Evolutionary conservation across 2,888 invertebrate species (phyloP), one percentile per base, ranked within the genome.

Genomic region (Apamea epomidion): DNA sequence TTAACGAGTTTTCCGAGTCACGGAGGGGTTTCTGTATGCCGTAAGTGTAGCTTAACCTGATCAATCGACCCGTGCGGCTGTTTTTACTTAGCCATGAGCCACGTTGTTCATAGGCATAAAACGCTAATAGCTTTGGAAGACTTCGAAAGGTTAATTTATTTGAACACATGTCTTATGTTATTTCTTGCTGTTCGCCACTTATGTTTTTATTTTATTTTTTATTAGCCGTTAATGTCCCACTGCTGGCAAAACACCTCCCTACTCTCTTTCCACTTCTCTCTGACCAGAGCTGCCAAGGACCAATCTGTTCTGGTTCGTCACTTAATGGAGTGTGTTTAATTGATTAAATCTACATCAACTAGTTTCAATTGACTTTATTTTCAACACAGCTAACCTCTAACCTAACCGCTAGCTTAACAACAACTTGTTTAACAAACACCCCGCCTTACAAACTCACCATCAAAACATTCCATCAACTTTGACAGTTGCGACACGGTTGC

Each of bases 401-500:
- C 7, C 6, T 10, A 37, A 45, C 6, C 1, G 16, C 18, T 21
- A 73, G 21, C 58, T 51, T 29, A 18, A n/a, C 18, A 37, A n/a
- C 0, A 48, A 4, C 21, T 64, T 37, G 18, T 51, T 54, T n/a
- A 62, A 72, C 37, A 72, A 72, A 62, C 16, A 58, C 21, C 12
- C 18, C 7, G 42, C 70, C 54, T 48, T 37, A 82, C 37, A 58
- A 83, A 62, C 42, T n/a, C 64, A 58, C 32, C 75, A 67, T 62
- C 67, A 64, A 85, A 62, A 14, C 72, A 64, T 73, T 85, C 76
- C 60, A 76, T 86, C 85, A 86, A 84, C 58, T 80, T 84, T 87
- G 86, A 81, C 87, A 85, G 73, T 78, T 87, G 75, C 87, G 70
- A 87, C 87, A 87, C 72, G 60, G 73, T 87, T 81, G 51, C 87